A percentile compares a stretch with the other conserved stretches of the same genome.
Conservation (phyloP, 1,140 invertebrate genomes). For the Ceratina australensis region DNA sequence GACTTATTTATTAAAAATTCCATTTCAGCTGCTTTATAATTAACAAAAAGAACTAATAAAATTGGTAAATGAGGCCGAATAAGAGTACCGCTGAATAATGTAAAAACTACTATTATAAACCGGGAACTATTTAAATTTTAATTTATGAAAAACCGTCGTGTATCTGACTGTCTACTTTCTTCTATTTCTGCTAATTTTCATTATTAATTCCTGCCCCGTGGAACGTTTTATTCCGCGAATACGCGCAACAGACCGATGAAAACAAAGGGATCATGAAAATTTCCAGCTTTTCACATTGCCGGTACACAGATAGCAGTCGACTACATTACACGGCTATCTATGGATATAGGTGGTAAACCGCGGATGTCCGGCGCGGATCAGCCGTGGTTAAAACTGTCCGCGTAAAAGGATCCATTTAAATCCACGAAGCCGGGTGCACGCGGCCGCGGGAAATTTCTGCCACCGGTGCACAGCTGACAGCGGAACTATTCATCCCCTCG, state of each 20-base stretch:
- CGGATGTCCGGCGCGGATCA: conserved; percentile 57
- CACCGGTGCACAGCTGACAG: conserved; percentile 11
- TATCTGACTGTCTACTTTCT: no score
- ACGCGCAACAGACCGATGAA: background rate
- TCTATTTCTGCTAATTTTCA: background rate
- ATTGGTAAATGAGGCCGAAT: no score
- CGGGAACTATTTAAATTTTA: no score
- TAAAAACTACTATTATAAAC: no score
- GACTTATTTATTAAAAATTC: no score
- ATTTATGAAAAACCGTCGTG: no score
- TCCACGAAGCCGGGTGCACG: conserved; percentile 37
- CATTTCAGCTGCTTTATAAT: no score
- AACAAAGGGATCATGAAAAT: conserved; percentile 12
- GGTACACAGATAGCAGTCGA: conserved; percentile 21
- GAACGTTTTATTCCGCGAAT: background rate
- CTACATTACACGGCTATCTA: conserved; percentile 57
- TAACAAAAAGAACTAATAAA: no score
- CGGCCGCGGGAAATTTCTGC: conserved; percentile 50
- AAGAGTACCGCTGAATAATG: no score
- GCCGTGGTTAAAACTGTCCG: conserved; percentile 56
- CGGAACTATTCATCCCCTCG: conserved; percentile 24
- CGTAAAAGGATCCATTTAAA: conserved; percentile 65
- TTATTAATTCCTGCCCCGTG: background rate
- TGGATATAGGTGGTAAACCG: conserved; percentile 58
- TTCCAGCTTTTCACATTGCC: conserved; percentile 1